Conservation (phyloP, 2,797 vertebrate genomes). For the Acanthurus lineatus region DNA sequence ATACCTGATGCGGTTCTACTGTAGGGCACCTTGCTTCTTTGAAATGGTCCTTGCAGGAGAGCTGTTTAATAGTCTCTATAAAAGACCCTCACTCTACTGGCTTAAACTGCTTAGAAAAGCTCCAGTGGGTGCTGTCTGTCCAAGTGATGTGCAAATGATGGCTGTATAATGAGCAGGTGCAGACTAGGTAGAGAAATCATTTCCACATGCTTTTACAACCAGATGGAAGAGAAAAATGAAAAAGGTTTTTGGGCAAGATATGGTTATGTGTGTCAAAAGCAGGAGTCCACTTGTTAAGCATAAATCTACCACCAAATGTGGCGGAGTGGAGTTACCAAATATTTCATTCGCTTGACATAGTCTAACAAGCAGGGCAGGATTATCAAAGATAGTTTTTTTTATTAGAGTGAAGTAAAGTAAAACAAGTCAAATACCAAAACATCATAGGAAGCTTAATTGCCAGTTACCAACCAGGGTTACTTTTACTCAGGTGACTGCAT, state of each 20-base stretch:
- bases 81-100: slow-evolving; percentile 53
- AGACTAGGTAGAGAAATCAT: slow-evolving; percentile 50
- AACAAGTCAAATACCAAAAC: background rate
- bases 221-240: slow-evolving; percentile 41
- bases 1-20: slow-evolving; percentile 52
- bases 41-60: slow-evolving; percentile 60
- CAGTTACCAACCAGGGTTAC: background rate
- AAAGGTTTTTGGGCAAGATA: slow-evolving; percentile 9
- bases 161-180: slow-evolving; percentile 74
- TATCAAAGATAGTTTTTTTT: background rate
- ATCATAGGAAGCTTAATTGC: background rate
- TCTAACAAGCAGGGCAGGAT: slow-evolving; percentile 7
- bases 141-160: slow-evolving; percentile 78
- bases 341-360: slow-evolving; percentile 2
- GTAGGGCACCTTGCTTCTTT: slow-evolving; percentile 44
- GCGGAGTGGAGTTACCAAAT: background rate
- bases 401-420: background rate
- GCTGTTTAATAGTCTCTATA: slow-evolving; percentile 68
- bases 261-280: slow-evolving; percentile 21
- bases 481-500: background rate
- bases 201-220: slow-evolving; percentile 60
- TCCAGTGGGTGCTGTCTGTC: slow-evolving; percentile 64
- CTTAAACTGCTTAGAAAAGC: slow-evolving; percentile 55
- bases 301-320: slow-evolving; percentile 13
- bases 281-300: slow-evolving; percentile 4